Base-by-base conservation (phyloP, 2,797 vertebrate genomes). In the Sphenopsis melanotis region DNA sequence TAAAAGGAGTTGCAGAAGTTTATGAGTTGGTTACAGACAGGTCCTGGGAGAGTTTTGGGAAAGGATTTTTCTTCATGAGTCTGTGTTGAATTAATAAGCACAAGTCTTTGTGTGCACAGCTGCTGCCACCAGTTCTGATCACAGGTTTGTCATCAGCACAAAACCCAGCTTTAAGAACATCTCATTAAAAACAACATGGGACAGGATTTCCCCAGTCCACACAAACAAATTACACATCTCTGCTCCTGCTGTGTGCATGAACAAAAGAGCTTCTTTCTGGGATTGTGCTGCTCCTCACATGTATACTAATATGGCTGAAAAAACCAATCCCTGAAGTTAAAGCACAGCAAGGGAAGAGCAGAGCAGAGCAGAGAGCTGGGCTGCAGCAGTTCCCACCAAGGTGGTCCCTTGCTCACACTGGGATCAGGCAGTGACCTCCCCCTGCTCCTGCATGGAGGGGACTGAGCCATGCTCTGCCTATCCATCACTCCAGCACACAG, bases 11-110 rank as follows among this genome's bases (percentile, higher is more conserved):
- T 1, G 0, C 3, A 3, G 74, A 42, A 27, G 18, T 71, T 59
- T 42, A 15, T 1, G 2, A 63, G 34, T 8, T 34, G 30, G 39
- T 13, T 6, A 14, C 0, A 0, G 41, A 34, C 1, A 3, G 9
- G 37, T 60, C 65, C 72, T 56, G 60, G 34, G 34, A 59, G 55
- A 82, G 29, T 41, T 90, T 83, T 42, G 36, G 32, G 15, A 57
- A 36, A 57, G 34, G 10, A 8, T 5, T 86, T 77, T 71, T 79
- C 68, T 42, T 63, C 2, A 1, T 17, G 17, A 34, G 47, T 21
- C 46, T 59, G 41, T 0, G 0, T 12, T 75, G 65, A 47, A 68
- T 68, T 61, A 14, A 60, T 36, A 70, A 75, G 26, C 27, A 60
- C 29, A 36, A 42, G 27, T 37, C 15, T 2, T n/a, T 49, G 49